Percentiles rank a stretch among this genome's conserved stretches.
These are phyloP conservation scores for Urechis unicinctus DNA, from an alignment of 2,888 invertebrate species.

Conservation along the genomic window DNA sequence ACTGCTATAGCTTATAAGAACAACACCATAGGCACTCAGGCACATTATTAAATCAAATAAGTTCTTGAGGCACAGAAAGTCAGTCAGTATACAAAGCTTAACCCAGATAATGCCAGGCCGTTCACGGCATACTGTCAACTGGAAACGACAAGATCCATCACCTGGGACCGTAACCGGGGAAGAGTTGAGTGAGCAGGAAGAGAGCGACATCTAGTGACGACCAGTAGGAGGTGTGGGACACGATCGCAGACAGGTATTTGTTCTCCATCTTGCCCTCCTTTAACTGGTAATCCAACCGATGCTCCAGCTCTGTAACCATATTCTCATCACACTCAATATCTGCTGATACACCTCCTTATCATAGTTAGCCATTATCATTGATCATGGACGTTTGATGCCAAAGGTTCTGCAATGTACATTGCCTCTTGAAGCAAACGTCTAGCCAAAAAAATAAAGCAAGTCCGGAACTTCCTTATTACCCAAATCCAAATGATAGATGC, in stretches of 20 bases:
- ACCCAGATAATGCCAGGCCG: background rate
- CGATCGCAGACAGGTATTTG: slow-evolving; percentile 59
- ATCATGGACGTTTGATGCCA: too few species aligned
- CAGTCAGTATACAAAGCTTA: background rate
- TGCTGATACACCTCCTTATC: too few species aligned
- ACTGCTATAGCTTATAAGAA: too few species aligned
- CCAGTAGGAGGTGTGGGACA: slow-evolving; percentile 64
- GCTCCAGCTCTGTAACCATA: slow-evolving; percentile 56
- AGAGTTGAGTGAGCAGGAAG: slow-evolving; percentile 55
- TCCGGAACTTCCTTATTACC: too few species aligned
- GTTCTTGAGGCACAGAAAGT: background rate
- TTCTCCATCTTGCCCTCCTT: slow-evolving; percentile 57
- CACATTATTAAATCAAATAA: too few species aligned
- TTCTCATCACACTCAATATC: too few species aligned
- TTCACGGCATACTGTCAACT: background rate
- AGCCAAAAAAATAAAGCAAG: too few species aligned
- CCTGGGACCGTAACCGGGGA: slow-evolving; percentile 8
- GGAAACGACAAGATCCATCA: background rate
- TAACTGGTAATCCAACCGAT: slow-evolving; percentile 60
- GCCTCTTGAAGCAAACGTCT: too few species aligned
- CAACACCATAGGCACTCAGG: too few species aligned
- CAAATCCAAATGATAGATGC: too few species aligned
- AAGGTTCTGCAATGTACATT: too few species aligned
- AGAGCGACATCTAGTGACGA: slow-evolving; percentile 60
- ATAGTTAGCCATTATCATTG: too few species aligned